Conservation (phyloP, 2,888 invertebrate species). For the Elysia crispata region DNA sequence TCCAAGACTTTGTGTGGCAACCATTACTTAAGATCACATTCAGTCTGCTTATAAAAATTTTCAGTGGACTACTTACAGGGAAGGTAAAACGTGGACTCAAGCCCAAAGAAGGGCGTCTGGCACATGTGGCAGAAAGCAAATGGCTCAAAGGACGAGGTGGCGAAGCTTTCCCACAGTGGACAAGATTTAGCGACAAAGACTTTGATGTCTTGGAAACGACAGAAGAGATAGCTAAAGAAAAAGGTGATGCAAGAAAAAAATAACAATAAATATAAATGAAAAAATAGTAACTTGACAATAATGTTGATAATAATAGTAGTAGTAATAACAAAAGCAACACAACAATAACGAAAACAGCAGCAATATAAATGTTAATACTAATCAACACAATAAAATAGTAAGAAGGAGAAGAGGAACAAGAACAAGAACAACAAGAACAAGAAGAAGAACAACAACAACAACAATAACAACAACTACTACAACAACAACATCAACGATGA, state of each 20-base stretch:
- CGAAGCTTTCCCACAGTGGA: constrained; percentile 1
- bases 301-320: not conserved
- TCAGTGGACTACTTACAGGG: constrained; percentile 23
- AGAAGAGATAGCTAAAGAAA: constrained; percentile 14
- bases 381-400: too few species aligned
- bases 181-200: not conserved
- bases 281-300: not conserved
- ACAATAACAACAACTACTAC: too few species aligned
- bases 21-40: too few species aligned
- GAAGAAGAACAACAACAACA: too few species aligned
- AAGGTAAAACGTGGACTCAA: constrained; percentile 29
- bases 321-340: too few species aligned
- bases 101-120: constrained; percentile 33
- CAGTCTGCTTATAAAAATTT: not conserved
- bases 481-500: too few species aligned
- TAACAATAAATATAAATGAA: too few species aligned
- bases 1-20: too few species aligned
- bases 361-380: too few species aligned
- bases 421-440: not conserved
- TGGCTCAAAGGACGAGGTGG: not conserved
- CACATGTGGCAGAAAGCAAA: not conserved
- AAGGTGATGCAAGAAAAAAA: not conserved
- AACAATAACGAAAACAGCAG: too few species aligned
- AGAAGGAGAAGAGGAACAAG: not conserved
- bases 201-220: constrained; percentile 29